Base-by-base conservation (phyloP, 2,888 invertebrate species). In the Tenthredo mesomela region DNA sequence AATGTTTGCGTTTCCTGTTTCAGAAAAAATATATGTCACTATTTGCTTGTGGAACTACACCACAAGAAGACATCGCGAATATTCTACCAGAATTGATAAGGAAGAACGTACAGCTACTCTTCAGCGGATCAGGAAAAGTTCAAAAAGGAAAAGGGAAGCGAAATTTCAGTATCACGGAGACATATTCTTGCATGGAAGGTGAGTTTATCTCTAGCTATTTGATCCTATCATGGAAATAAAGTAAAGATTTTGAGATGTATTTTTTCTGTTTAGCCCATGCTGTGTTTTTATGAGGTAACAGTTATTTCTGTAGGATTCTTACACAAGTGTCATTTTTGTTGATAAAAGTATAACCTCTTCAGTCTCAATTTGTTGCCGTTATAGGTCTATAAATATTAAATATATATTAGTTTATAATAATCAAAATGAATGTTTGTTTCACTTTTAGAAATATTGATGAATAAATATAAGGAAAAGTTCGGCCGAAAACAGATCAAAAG, bases 141-240 rank as follows among this genome's bases (percentile, higher is more conserved):
- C 71, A 71, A 9, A 71, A 71, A 18, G 37, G 71, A 40, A 40
- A 12, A 4, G 40, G n/a, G 0, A 71, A 71, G 40, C n/a, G n/a
- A 4, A 71, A 71, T 25, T 71, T 37, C n/a, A 40, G 71, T 37
- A 40, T 40, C 10, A 71, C 71, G 2, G 40, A 15, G 7, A 40
- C 21, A 15, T 37, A 40, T 71, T 71, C 37, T 40, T 71, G 71
- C 40, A 71, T 71, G 71, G 71, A 40, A 40, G 71, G 71, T 71
- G 40, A 71, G 71, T 3, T 71, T 71, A 65, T 65, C 21, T 1
- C 43, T 12, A 54, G 1, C 4, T 54, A 18, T n/a, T 54, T 54
- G 54, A 54, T 54, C 12, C 54, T 54, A 54, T n/a, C n/a, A n/a
- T 54, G n/a, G 0, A n/a, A 54, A 54, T 54, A 2, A 10, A 54